Evolutionary conservation across 2,888 invertebrate species (phyloP).

Genomic region (Tenthredo distinguenda): DNA sequence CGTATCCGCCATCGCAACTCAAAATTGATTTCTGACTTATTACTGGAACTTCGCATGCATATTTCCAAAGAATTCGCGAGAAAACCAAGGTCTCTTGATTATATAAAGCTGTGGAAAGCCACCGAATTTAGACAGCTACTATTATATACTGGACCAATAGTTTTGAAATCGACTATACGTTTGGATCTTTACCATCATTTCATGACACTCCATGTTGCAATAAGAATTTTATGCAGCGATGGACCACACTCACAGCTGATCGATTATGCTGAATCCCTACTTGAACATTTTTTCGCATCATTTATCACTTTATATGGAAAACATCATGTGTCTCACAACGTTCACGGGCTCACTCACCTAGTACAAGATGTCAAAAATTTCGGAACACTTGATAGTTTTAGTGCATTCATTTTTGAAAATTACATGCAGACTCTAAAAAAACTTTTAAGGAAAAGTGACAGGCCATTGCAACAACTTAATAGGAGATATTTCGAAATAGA

Average conservation of each 20-base stretch:
- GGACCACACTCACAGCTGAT: not conserved
- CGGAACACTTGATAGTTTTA: constrained; percentile 59
- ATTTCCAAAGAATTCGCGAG: constrained; percentile 63
- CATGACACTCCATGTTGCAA: constrained; percentile 59
- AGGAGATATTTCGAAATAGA: not conserved
- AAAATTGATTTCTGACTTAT: constrained; percentile 12
- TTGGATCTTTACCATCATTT: constrained; percentile 61
- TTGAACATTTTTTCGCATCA: not conserved
- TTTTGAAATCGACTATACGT: constrained; percentile 58
- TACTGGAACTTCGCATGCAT: constrained; percentile 23
- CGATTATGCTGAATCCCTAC: not conserved
- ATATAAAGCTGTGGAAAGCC: constrained; percentile 66
- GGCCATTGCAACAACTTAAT: not conserved
- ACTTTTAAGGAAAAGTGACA: constrained; percentile 11
- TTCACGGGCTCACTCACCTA: constrained; percentile 60
- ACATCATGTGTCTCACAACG: constrained; percentile 57
- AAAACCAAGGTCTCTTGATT: constrained; percentile 62
- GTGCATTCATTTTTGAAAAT: constrained; percentile 59
- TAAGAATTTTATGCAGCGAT: constrained; percentile 36
- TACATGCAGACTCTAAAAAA: constrained; percentile 52
- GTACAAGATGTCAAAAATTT: constrained; percentile 55
- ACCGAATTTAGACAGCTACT: constrained; percentile 66
- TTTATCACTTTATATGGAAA: constrained; percentile 53
- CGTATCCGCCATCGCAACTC: not conserved
- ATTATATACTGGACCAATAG: constrained; percentile 64